phyloP scores from a whole-genome alignment of 2,888 invertebrate species.

The Eilema depressum region DNA sequence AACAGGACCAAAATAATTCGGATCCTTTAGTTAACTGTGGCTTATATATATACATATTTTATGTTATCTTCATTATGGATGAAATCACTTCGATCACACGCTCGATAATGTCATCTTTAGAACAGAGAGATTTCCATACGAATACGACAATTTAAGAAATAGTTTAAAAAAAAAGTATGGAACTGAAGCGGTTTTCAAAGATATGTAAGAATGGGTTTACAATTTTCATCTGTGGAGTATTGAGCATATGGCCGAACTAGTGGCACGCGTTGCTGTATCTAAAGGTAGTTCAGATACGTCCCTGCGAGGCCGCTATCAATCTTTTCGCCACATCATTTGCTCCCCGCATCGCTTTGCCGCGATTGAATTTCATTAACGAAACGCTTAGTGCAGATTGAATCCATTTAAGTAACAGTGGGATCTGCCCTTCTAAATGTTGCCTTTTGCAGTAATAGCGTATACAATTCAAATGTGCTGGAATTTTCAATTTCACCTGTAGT shows the following conservation, averaged over 20 bases:
- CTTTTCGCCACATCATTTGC: slow-evolving; percentile 87
- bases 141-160: background rate
- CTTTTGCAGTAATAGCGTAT: slow-evolving; percentile 61
- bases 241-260: slow-evolving; percentile 35
- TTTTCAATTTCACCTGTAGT: slow-evolving; percentile 57
- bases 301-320: slow-evolving; percentile 75
- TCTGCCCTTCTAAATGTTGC: slow-evolving; percentile 67
- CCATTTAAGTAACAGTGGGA: slow-evolving; percentile 82
- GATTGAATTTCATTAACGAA: slow-evolving; percentile 87
- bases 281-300: slow-evolving; percentile 49
- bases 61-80: background rate
- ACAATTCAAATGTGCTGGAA: slow-evolving; percentile 51
- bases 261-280: slow-evolving; percentile 33
- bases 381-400: slow-evolving; percentile 86
- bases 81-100: background rate
- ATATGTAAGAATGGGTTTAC: background rate
- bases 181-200: background rate
- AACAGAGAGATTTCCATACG: background rate
- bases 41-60: slow-evolving; percentile 11
- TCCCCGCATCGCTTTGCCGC: slow-evolving; percentile 75
- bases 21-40: slow-evolving; percentile 31
- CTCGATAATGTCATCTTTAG: background rate
- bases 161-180: too few relatives aligned
- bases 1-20: slow-evolving; percentile 50
- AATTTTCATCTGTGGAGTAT: background rate